Conservation (phyloP, 2,797 vertebrate species). For the Urocyon cinereoargenteus region DNA sequence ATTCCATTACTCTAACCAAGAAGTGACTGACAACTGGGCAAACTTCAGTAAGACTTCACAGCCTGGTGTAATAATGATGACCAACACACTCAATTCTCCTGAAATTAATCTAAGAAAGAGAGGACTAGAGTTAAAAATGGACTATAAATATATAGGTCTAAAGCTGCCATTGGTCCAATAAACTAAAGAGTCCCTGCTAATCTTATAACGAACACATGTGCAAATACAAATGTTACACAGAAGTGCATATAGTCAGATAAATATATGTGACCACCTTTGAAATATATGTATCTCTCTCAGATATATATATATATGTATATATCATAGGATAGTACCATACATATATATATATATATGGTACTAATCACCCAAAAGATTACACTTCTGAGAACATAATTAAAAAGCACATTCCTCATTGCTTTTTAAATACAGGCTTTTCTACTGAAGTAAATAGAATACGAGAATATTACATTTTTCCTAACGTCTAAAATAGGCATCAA, state of each 20-base stretch:
- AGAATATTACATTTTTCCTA: constrained; percentile 57
- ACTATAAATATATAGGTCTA: constrained; percentile 24
- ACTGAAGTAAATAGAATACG: constrained; percentile 44
- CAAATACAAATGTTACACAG: constrained; percentile 18
- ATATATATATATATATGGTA: neutral
- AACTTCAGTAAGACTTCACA: constrained; percentile 1
- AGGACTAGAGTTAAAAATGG: constrained; percentile 7
- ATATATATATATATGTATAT: neutral
- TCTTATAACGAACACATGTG: neutral
- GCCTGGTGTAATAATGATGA: neutral
- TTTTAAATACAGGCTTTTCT: constrained; percentile 71
- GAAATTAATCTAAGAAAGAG: constrained; percentile 36
- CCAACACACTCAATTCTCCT: constrained; percentile 57
- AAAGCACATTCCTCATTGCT: constrained; percentile 70
- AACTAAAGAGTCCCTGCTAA: constrained; percentile 35
- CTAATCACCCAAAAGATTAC: constrained; percentile 38
- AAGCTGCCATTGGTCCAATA: constrained; percentile 15
- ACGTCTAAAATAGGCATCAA: constrained; percentile 53
- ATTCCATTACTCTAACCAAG: neutral
- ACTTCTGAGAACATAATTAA: constrained; percentile 60
- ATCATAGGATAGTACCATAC: no score
- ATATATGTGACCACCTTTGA: constrained; percentile 15
- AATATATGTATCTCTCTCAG: neutral
- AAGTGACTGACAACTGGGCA: neutral
- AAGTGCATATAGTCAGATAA: neutral